These are phyloP conservation scores for Fragum whitleyi DNA, from an alignment of 2,888 invertebrate species.

Conservation along the genomic window DNA sequence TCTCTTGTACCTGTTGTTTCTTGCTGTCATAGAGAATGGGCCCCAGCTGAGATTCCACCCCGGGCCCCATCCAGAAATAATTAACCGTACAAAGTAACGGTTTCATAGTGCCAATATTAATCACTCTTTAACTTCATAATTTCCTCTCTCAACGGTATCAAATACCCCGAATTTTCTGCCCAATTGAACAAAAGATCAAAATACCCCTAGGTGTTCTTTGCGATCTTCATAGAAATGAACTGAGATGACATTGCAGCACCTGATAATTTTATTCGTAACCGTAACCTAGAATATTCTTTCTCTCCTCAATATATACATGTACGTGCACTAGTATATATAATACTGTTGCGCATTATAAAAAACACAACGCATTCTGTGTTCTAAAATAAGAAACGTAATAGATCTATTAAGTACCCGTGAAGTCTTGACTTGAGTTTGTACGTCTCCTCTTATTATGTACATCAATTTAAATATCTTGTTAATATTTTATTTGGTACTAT, in stretches of 20 bases:
- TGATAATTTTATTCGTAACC: neutral
- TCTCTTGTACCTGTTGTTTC: constrained; percentile 55
- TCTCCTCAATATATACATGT: no score
- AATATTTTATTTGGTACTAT: no score
- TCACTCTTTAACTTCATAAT: constrained; percentile 55
- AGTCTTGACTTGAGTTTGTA: no score
- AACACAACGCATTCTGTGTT: no score
- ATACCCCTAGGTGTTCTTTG: constrained; percentile 40
- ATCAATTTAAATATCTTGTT: no score
- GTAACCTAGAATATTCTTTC: no score
- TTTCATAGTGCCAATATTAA: constrained; percentile 58
- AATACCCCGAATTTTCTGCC: constrained; percentile 56
- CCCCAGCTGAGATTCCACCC: constrained; percentile 55
- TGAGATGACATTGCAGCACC: neutral
- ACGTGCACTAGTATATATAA: no score
- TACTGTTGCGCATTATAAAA: no score
- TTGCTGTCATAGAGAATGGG: constrained; percentile 43
- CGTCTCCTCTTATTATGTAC: no score
- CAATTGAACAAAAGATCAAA: constrained; percentile 57
- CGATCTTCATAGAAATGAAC: neutral
- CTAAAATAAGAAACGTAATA: no score
- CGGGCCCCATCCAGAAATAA: constrained; percentile 56
- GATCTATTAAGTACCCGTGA: no score
- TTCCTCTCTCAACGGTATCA: constrained; percentile 55
- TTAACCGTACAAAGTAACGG: constrained; percentile 64